These are phyloP conservation scores for Cyrtodaria siliqua DNA, from an alignment of 2,888 invertebrate genomes.

Conservation along the genomic window DNA sequence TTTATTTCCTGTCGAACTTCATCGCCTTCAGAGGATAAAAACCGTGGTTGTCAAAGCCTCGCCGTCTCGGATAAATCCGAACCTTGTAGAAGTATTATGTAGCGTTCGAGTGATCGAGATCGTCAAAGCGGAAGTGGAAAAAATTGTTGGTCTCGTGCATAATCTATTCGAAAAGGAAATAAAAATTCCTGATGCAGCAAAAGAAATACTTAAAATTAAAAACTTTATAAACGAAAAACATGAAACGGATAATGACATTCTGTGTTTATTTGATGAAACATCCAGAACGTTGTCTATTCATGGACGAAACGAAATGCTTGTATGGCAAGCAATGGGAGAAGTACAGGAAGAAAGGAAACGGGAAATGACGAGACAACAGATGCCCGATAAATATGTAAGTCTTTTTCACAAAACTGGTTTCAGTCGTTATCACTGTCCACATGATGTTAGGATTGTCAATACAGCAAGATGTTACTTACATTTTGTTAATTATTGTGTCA, in stretches of 20 bases:
- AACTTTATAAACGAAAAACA: conserved; percentile 25
- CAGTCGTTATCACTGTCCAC: too few species aligned
- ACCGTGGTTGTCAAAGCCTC: conserved; percentile 48
- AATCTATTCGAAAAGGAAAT: conserved; percentile 44
- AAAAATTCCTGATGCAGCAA: conserved; percentile 20
- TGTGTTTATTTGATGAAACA: conserved; percentile 51
- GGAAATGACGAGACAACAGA: conserved; percentile 1
- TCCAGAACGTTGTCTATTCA: conserved; percentile 24
- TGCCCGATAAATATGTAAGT: conserved; percentile 49
- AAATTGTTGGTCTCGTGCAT: conserved; percentile 51
- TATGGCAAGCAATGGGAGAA: conserved; percentile 33
- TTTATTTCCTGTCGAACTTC: conserved; percentile 46
- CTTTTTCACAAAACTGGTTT: too few species aligned
- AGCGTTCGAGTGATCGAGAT: conserved; percentile 41
- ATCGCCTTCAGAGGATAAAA: conserved; percentile 27
- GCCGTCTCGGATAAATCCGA: conserved; percentile 47
- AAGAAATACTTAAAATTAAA: conserved; percentile 19
- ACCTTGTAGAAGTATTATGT: conserved; percentile 48
- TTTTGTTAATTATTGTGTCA: too few species aligned
- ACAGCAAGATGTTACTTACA: too few species aligned
- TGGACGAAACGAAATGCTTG: conserved; percentile 37
- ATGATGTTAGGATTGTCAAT: too few species aligned
- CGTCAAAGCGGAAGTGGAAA: conserved; percentile 51
- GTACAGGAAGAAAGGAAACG: conserved; percentile 8
- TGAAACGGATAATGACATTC: conserved; percentile 31